Base-by-base conservation (phyloP, 2,797 vertebrate genomes). In the Acanthurus tractus region DNA sequence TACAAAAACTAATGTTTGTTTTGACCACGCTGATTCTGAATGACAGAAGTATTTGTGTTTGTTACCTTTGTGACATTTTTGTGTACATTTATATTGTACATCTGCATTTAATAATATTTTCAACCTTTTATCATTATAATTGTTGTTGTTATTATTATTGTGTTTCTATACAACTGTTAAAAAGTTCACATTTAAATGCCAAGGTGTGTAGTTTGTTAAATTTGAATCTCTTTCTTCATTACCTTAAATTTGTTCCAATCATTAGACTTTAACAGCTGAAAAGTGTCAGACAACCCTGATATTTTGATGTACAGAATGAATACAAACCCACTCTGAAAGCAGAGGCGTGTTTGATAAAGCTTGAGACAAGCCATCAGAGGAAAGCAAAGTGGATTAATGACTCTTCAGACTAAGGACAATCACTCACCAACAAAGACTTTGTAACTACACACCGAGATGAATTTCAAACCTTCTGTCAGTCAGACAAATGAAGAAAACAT, bases 371-470 rank as follows among this genome's bases (percentile, higher is more conserved):
- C 49, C 67, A 48, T 42, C 48, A 34, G 48, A 50, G 45, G 46
- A 83, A 55, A 78, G 58, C 17, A 48, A 58, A 64, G 54, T 49
- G 18, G 57, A 53, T 52, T 40, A 55, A 76, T 75, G 17, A 54
- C 58, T 74, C 52, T 55, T 9, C 29, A 68, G 10, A 34, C 53
- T 23, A 42, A 76, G 57, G 22, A 48, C 44, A 67, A 22, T 52
- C 58, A 44, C 29, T 48, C 46, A 42, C 67, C 53, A 62, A 57
- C 63, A 69, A 55, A 73, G 48, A 44, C 49, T 69, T 67, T 49
- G 18, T 23, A 54, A 42, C 25, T 40, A 12, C 40, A 75, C 17
- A 34, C 44, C 13, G 10, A 42, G 23, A 44, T 22, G 50, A 59
- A 42, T 34, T 34, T 67, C 50, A 73, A 45, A 45, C n/a, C 15